Evolutionary conservation across 1,140 invertebrate species (phyloP).

Genomic region (Calliphora vicina): DNA sequence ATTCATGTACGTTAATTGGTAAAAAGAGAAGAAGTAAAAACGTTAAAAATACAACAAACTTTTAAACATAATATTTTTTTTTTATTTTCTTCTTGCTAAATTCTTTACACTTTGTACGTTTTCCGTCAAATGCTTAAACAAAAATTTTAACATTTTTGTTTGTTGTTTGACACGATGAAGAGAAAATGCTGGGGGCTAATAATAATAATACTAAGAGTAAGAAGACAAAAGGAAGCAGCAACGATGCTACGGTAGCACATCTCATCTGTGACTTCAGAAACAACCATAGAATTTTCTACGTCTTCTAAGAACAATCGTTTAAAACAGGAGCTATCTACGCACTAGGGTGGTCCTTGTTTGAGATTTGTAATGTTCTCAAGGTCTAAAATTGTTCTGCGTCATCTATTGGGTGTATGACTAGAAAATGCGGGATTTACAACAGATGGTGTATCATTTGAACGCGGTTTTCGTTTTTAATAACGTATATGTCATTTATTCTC

Average conservation of each 20-base stretch:
- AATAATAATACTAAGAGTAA: background rate
- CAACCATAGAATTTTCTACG: background rate
- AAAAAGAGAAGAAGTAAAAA: background rate
- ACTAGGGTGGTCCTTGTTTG: no score
- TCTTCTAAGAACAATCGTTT: background rate
- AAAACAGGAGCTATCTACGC: background rate
- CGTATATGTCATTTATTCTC: no score
- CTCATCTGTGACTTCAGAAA: background rate
- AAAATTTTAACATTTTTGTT: background rate
- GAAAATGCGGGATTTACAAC: no score
- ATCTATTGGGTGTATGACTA: no score
- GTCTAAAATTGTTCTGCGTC: no score
- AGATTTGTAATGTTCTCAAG: no score
- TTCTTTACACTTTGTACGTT: background rate
- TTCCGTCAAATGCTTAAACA: background rate
- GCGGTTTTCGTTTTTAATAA: no score
- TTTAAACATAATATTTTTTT: background rate
- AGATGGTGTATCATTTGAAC: no score
- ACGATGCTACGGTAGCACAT: background rate
- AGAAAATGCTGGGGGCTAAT: background rate
- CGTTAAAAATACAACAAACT: background rate
- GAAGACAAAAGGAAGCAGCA: background rate
- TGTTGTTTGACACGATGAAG: slow-evolving; percentile 1
- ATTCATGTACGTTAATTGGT: background rate
- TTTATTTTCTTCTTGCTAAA: background rate